Percentiles rank a stretch among this genome's conserved stretches.
These are phyloP conservation scores for Lepisosteus osseus DNA, from an alignment of 2,113 vertebrate genomes.

Conservation along the genomic window DNA sequence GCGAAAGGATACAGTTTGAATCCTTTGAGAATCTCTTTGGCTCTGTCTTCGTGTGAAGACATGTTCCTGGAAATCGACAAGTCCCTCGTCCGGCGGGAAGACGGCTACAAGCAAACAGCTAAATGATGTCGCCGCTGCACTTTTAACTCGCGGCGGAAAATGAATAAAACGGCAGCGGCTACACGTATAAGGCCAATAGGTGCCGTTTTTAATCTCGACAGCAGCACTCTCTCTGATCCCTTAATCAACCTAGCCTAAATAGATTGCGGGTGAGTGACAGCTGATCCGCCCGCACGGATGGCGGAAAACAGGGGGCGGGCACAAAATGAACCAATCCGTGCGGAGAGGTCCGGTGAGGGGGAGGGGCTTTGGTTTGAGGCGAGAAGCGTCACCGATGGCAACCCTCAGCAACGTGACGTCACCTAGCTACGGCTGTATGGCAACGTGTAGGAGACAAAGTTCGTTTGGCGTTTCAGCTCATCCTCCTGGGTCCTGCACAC, in stretches of 20 bases:
- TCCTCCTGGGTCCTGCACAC: too few relatives aligned
- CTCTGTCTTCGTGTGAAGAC: conserved; percentile 75
- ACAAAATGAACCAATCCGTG: conserved; percentile 43
- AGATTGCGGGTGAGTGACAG: conserved; percentile 47
- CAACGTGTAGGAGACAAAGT: conserved; percentile 10
- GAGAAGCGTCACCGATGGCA: conserved; percentile 64
- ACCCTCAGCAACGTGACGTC: conserved; percentile 32
- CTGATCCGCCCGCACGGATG: conserved; percentile 21
- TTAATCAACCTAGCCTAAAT: conserved; percentile 67
- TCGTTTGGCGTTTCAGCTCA: conserved; percentile 1
- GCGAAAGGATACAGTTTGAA: conserved; percentile 76
- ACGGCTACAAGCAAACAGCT: background rate
- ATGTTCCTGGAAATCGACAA: conserved; percentile 46
- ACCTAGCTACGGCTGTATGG: conserved; percentile 24
- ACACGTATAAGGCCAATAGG: conserved; percentile 21
- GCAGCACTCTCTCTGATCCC: conserved; percentile 49
- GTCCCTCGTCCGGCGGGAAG: conserved; percentile 32
- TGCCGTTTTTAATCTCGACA: conserved; percentile 34
- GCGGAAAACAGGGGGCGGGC: conserved; percentile 1
- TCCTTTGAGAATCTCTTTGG: conserved; percentile 72
- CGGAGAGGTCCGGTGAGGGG: conserved; percentile 2
- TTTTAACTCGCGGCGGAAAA: conserved; percentile 19
- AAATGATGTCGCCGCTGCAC: background rate
- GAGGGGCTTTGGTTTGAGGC: conserved; percentile 31
- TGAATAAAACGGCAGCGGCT: conserved; percentile 18